Base-by-base conservation (phyloP, 2,888 invertebrate genomes). In the Hofmannophila pseudospretella region DNA sequence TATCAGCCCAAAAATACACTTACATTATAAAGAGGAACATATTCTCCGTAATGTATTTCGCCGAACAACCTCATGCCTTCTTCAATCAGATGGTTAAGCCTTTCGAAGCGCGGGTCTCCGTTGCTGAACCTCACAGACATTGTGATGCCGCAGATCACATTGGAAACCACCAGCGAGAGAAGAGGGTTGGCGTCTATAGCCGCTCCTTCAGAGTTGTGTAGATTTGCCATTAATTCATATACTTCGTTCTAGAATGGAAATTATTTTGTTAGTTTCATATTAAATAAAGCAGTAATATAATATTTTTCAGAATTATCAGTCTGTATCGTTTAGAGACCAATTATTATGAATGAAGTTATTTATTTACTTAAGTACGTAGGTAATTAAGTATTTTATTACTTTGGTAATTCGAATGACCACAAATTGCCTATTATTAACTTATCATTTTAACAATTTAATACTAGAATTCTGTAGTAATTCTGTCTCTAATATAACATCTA, bases 61-160 rank as follows among this genome's bases (percentile, higher is more conserved):
- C 95, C 95, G 62, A 96, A 96, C 0, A 96, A 88, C 38, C 91
- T 89, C 90, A 97, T 96, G 19, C 97, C 97, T 78, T 97, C 96
- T 61, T 96, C 96, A 58, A 96, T 95, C n/a, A 96, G 88, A 47
- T 89, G 85, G 89, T 95, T 95, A 59, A 96, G 93, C 38, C 94
- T 89, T 34, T 89, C 88, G 76, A 96, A 96, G 35, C 92, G 89
- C 3, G 82, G 79, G 67, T 96, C 96, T 34, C 94, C 92, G 49
- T 92, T 90, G 38, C 91, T 90, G 75, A 96, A 97, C 27, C 95
- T 89, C 3, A 94, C 92, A 20, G 95, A 94, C 96, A 97, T 96
- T 60, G 96, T 90, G 53, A 96, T 91, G 45, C 94, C 93, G 74
- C 96, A 96, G 51, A 97, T 96, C 3, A 97, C 96, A 76, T 97